phyloP scores from a whole-genome alignment of 2,113 vertebrate genomes.

The Xenus cinereus region DNA sequence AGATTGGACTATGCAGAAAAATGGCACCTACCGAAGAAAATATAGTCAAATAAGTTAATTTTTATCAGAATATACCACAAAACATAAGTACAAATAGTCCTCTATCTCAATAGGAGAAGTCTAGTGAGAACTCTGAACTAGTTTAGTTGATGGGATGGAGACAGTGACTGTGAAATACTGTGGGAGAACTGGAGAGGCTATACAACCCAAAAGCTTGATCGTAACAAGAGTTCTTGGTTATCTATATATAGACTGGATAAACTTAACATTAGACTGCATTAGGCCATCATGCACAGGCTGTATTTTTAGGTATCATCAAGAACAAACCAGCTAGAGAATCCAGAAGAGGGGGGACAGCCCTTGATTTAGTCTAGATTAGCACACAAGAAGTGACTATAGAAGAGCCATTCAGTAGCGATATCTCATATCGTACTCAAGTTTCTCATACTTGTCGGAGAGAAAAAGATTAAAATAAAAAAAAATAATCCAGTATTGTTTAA shows the following conservation, averaged over 20 bases:
- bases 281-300: background rate
- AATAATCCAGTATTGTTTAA: background rate
- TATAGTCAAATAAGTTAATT: background rate
- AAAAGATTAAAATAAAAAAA: background rate
- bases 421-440: background rate
- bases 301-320: background rate
- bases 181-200: background rate
- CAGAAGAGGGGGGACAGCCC: background rate
- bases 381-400: background rate
- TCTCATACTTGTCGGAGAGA: background rate
- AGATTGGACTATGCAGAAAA: background rate
- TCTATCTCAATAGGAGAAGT: background rate
- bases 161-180: background rate
- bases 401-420: background rate
- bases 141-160: background rate
- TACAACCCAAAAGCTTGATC: background rate
- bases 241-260: background rate
- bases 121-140: background rate
- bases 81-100: background rate
- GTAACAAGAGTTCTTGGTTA: background rate
- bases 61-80: background rate
- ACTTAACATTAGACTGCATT: background rate
- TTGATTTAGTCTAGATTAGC: background rate
- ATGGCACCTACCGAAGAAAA: background rate
- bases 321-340: background rate